These are phyloP conservation scores for Polylopha cassiicola DNA, from an alignment of 2,888 invertebrate species.

Conservation along the genomic window DNA sequence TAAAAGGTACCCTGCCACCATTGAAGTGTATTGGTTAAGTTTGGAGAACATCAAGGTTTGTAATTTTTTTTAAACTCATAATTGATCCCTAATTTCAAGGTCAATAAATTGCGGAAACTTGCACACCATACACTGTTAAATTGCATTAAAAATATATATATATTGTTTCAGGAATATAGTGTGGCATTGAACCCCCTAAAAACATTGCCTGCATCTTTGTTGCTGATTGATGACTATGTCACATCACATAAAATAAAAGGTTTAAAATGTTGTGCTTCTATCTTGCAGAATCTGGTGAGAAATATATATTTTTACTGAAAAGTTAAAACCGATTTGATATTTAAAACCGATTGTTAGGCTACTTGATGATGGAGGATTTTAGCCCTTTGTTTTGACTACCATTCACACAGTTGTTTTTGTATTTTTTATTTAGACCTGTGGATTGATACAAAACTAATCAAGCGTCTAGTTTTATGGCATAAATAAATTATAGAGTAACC, in stretches of 20 bases:
- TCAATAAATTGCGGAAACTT: too few species aligned
- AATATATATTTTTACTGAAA: conserved; percentile 2
- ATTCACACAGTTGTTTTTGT: conserved; percentile 15
- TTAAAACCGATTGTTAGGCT: neutral
- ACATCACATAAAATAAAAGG: conserved; percentile 52
- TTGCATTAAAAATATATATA: neutral
- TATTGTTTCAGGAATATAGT: conserved; percentile 47
- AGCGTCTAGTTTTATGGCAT: too few species aligned
- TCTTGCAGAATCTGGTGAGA: conserved; percentile 55
- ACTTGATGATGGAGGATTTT: too few species aligned
- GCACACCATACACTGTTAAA: too few species aligned
- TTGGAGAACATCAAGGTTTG: conserved; percentile 45
- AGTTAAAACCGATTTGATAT: neutral
- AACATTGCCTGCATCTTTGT: conserved; percentile 49
- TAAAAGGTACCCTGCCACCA: conserved; percentile 54
- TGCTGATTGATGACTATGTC: conserved; percentile 56
- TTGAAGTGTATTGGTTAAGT: conserved; percentile 51
- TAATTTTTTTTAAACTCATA: neutral
- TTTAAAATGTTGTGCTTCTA: conserved; percentile 42
- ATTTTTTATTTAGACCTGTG: too few species aligned
- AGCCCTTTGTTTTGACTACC: neutral
- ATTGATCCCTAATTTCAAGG: too few species aligned
- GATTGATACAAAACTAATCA: too few species aligned
- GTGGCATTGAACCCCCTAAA: conserved; percentile 41
- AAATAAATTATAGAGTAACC: too few species aligned